A percentile compares a stretch with the other conserved stretches of the same genome.
These are phyloP conservation scores for Tuta absoluta DNA, from an alignment of 2,888 invertebrate genomes.

Conservation along the genomic window DNA sequence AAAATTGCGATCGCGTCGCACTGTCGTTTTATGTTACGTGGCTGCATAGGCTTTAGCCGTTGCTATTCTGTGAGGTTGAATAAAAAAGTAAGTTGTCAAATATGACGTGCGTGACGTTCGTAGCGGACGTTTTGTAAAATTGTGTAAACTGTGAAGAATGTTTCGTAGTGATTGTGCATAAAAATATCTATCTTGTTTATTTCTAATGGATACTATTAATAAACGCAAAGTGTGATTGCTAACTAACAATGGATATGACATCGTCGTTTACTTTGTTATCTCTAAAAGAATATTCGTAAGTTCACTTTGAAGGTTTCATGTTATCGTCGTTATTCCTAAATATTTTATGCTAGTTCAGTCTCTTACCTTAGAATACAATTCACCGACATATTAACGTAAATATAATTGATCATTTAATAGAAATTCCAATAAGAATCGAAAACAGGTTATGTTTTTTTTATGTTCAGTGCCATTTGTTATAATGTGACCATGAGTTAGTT, in stretches of 20 bases:
- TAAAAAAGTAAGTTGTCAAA: not conserved
- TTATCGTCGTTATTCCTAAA: conserved; percentile 45
- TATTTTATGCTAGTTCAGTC: conserved; percentile 15
- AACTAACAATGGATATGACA: conserved; percentile 44
- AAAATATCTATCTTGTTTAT: conserved; percentile 16
- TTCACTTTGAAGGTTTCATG: conserved; percentile 63
- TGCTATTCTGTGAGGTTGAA: not conserved
- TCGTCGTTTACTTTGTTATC: conserved; percentile 44
- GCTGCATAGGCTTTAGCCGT: too few species aligned
- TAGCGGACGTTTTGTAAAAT: conserved; percentile 20
- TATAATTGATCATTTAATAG: not conserved
- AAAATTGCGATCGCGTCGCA: too few species aligned
- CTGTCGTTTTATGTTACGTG: too few species aligned
- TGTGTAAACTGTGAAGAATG: conserved; percentile 22
- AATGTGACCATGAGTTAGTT: conserved; percentile 40
- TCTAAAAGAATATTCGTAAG: conserved; percentile 58
- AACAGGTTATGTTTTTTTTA: conserved; percentile 45
- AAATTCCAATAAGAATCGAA: conserved; percentile 11
- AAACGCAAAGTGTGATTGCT: conserved; percentile 38
- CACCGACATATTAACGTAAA: not conserved
- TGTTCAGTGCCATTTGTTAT: conserved; percentile 31
- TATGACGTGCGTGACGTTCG: not conserved
- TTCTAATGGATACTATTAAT: conserved; percentile 40
- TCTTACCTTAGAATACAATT: not conserved
- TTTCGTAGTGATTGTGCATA: conserved; percentile 22